Percentiles rank a stretch among this genome's conserved stretches.
Evolutionary conservation across 1,140 invertebrate genomes (phyloP).

Genomic region (Octopus bimaculoides): DNA sequence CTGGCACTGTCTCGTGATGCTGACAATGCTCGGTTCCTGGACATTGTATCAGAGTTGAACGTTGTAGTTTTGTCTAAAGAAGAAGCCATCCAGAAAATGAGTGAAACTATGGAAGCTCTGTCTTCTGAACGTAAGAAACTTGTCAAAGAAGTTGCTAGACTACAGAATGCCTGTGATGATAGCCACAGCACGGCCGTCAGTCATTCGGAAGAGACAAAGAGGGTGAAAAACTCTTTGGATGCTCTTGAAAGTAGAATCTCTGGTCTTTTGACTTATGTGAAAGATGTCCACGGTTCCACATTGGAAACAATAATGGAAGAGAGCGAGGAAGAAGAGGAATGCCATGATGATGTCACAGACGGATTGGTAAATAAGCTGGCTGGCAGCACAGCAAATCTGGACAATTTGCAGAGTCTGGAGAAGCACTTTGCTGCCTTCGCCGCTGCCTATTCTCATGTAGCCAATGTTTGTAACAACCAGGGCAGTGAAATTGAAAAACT

Average conservation of each 20-base stretch:
- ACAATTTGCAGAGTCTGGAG: background rate
- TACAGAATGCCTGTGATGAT: background rate
- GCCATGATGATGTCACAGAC: background rate
- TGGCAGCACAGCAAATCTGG: background rate
- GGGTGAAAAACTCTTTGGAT: background rate
- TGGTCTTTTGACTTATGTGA: background rate
- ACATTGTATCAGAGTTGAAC: background rate
- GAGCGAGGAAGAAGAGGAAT: background rate
- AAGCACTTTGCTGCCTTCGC: background rate
- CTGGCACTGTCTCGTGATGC: background rate
- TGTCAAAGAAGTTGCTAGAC: background rate
- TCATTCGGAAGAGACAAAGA: background rate
- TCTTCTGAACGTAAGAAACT: background rate
- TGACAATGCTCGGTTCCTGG: background rate
- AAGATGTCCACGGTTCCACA: background rate
- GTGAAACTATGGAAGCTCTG: background rate
- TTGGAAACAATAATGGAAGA: background rate
- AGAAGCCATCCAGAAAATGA: background rate
- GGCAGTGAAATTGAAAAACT: too few relatives aligned
- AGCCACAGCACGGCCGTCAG: background rate
- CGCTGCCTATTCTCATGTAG: background rate
- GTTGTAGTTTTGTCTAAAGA: background rate
- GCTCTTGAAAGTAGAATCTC: background rate
- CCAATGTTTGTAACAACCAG: too few relatives aligned
- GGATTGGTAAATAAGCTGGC: background rate